phyloP scores from a whole-genome alignment of 2,113 vertebrate species.

The Siphamia tubifer region DNA sequence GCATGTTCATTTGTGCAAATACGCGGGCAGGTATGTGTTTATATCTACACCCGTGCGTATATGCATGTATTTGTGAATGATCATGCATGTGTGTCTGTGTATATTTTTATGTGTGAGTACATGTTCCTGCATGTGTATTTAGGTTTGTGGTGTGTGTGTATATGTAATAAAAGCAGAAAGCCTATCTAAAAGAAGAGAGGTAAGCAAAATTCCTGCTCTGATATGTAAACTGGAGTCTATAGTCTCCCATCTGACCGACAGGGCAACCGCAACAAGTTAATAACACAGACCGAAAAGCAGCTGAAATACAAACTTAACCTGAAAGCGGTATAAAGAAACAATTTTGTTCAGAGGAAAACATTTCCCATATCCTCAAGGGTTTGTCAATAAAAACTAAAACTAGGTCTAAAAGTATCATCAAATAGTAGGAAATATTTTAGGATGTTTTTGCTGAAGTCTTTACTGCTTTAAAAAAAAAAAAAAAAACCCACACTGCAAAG shows the following conservation, averaged over 20 bases:
- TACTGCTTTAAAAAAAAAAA: neutral
- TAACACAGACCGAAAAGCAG: neutral
- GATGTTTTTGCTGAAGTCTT: neutral
- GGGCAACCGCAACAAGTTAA: constrained; percentile 18
- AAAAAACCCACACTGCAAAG: neutral
- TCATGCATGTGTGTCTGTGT: neutral
- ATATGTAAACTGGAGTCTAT: constrained; percentile 38
- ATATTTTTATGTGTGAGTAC: neutral
- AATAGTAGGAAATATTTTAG: too few relatives aligned
- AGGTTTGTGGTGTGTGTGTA: neutral
- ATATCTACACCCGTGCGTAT: too few relatives aligned
- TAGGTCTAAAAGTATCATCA: neutral
- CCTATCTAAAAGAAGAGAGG: constrained; percentile 27
- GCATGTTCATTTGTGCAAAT: neutral
- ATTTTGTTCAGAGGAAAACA: neutral
- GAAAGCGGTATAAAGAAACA: neutral
- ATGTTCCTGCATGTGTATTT: neutral
- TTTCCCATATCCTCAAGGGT: neutral
- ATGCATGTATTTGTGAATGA: neutral
- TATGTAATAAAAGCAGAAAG: neutral
- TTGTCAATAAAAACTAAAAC: neutral
- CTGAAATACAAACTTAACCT: neutral
- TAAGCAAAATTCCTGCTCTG: constrained; percentile 43
- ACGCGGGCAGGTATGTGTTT: neutral
- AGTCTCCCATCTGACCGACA: constrained; percentile 14